Percentiles rank a stretch among this genome's conserved stretches.
Evolutionary conservation across 1,140 invertebrate species (phyloP).

Genomic region (Atopsyche davidsoni): DNA sequence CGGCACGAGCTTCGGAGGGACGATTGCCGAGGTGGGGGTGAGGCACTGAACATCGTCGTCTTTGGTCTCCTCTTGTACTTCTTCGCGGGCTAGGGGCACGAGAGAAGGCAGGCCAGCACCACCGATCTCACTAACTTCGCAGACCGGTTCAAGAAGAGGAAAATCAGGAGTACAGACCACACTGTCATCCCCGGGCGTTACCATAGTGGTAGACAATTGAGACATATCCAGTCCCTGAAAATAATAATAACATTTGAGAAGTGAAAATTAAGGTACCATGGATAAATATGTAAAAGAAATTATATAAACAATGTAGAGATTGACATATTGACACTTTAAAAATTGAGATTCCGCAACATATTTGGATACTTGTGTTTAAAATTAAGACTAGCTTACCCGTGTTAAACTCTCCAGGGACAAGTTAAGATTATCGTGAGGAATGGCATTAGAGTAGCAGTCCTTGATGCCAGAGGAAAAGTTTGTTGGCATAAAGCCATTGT

Average conservation of each 20-base stretch:
- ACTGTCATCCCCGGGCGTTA: conserved; percentile 34
- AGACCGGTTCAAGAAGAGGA: conserved; percentile 40
- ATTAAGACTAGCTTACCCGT: conserved; percentile 34
- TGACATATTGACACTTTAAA: too few species aligned
- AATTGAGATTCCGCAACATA: too few species aligned
- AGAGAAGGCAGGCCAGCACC: background rate
- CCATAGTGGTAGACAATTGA: conserved; percentile 28
- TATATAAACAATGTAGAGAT: too few species aligned
- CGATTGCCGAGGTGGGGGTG: conserved; percentile 30
- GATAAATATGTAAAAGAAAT: too few species aligned
- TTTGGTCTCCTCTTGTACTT: conserved; percentile 26
- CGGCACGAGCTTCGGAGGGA: conserved; percentile 22
- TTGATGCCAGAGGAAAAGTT: conserved; percentile 13
- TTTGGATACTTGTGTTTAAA: too few species aligned
- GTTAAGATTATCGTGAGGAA: conserved; percentile 41
- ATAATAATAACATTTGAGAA: too few species aligned
- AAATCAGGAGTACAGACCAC: conserved; percentile 48
- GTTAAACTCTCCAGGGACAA: conserved; percentile 45
- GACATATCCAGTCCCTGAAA: conserved; percentile 43
- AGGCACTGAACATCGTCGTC: conserved; percentile 48
- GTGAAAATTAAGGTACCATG: too few species aligned
- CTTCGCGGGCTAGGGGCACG: background rate
- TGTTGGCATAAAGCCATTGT: conserved; percentile 35
- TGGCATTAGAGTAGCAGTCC: conserved; percentile 16
- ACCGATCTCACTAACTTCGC: conserved; percentile 35